Conservation (phyloP, 2,888 invertebrate genomes). For the Cantharis flavilabris region DNA sequence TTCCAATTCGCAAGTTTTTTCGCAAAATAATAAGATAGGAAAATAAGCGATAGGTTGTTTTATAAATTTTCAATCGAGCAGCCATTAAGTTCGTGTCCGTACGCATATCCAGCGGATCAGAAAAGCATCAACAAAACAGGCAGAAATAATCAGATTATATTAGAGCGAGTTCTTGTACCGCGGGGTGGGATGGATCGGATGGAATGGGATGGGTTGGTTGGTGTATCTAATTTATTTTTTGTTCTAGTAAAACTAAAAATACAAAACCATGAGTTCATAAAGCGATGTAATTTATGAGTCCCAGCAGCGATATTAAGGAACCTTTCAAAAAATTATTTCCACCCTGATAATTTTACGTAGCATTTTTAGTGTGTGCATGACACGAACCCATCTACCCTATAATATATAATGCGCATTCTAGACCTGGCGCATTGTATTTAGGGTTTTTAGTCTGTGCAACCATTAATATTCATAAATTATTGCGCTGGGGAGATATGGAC, state of each 20-base stretch:
- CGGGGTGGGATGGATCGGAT: background rate
- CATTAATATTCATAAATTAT: constrained; percentile 51
- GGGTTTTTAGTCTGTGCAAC: constrained; percentile 34
- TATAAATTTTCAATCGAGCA: background rate
- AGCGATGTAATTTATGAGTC: constrained; percentile 25
- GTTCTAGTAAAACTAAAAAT: constrained; percentile 18
- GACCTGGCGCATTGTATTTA: constrained; percentile 29
- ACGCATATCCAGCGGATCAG: background rate
- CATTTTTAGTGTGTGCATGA: constrained; percentile 33
- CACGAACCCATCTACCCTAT: constrained; percentile 31
- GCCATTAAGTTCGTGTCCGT: background rate
- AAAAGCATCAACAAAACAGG: constrained; percentile 11
- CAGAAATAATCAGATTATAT: constrained; percentile 13
- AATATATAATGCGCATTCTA: constrained; percentile 32
- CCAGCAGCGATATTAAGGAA: constrained; percentile 29
- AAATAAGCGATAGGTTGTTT: background rate
- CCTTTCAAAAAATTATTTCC: constrained; percentile 31
- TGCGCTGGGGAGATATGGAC: constrained; percentile 48
- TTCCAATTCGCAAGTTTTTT: background rate
- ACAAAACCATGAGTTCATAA: constrained; percentile 17
- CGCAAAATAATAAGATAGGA: background rate
- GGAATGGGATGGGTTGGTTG: background rate
- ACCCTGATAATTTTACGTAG: constrained; percentile 30
- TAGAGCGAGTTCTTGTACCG: constrained; percentile 7
- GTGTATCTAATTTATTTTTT: constrained; percentile 17